Evolutionary conservation across 2,113 vertebrate species (phyloP), one percentile per base, ranked within the genome.

Genomic region (Galemys pyrenaicus): DNA sequence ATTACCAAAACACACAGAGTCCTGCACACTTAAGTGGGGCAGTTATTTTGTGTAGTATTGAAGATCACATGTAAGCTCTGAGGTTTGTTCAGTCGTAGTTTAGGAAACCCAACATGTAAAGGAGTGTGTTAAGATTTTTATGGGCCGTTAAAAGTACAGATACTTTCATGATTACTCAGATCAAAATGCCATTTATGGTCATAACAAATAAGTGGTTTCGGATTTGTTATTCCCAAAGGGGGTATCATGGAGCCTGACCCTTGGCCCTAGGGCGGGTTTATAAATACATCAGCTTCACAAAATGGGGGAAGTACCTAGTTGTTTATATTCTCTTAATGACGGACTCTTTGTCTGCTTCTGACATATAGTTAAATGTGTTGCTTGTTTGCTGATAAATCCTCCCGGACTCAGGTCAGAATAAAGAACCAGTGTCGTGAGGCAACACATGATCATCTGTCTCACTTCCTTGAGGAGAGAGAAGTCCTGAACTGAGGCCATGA

Each of bases 391-490:
- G 65, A 81, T 87, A 95, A 96, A 92, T 94, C 71, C 67, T 86
- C 74, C 60, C 37, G 89, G 70, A 91, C 35, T 75, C 60, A 94
- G 70, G 87, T 97, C 93, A 96, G 89, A 94, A 79, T 46, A 96
- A 96, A 89, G 70, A 94, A 77, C 15, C 51, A 91, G 89, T 65
- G 56, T 93, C 89, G 56, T 88, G 32, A 94, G 80, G 68, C 87
- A 96, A 93, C 51, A 32, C 41, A 54, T 83, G 65, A 91, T 94
- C 78, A 95, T 95, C 44, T 90, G 46, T 95, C 58, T 96, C 95
- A 87, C 88, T 97, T 96, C 95, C 94, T 91, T 73, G 46, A 95
- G 80, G 51, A 97, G 93, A 46, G 83, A 95, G 94, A 89, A 95
- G 75, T 46, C 58, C 79, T 85, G 41, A 81, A 60, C 78, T 74